These are phyloP conservation scores for Eristalis arbustorum DNA, from an alignment of 2,888 invertebrate genomes.

Conservation along the genomic window DNA sequence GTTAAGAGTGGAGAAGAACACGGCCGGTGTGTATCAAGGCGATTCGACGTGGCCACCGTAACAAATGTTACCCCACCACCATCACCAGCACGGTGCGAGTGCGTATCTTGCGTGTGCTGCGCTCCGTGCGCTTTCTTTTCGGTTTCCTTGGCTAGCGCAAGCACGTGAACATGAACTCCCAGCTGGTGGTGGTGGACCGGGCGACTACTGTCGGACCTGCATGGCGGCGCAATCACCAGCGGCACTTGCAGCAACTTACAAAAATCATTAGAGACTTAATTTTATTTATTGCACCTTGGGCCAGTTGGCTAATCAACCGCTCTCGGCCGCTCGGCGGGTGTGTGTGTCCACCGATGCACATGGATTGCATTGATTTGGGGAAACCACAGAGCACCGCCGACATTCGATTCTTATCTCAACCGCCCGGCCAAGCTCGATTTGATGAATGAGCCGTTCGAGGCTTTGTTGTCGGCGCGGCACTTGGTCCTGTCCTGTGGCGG, in stretches of 20 bases:
- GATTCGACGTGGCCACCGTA: constrained; percentile 9
- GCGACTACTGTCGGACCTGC: background rate
- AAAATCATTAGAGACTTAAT: constrained; percentile 48
- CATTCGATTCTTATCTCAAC: background rate
- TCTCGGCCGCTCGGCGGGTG: too few species aligned
- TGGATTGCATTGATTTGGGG: background rate
- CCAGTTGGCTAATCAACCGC: constrained; percentile 61
- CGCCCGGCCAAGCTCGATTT: background rate
- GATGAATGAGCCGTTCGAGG: background rate
- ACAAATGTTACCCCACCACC: constrained; percentile 8
- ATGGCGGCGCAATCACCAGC: constrained; percentile 34
- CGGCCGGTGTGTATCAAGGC: background rate
- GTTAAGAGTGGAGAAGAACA: constrained; percentile 25
- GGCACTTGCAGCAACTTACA: constrained; percentile 40
- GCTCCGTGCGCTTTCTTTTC: background rate
- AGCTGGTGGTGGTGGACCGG: background rate
- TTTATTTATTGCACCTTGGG: constrained; percentile 65
- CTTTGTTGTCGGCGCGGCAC: background rate
- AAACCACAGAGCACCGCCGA: background rate
- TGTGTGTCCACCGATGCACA: background rate
- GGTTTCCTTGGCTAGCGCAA: background rate
- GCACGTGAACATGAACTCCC: background rate
- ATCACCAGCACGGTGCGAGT: background rate
- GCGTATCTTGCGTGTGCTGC: constrained; percentile 3
- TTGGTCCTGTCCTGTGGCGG: background rate